Evolutionary conservation across 2,797 vertebrate species (phyloP), one percentile per base, ranked within the genome.

Genomic region (Austrolebias charrua): DNA sequence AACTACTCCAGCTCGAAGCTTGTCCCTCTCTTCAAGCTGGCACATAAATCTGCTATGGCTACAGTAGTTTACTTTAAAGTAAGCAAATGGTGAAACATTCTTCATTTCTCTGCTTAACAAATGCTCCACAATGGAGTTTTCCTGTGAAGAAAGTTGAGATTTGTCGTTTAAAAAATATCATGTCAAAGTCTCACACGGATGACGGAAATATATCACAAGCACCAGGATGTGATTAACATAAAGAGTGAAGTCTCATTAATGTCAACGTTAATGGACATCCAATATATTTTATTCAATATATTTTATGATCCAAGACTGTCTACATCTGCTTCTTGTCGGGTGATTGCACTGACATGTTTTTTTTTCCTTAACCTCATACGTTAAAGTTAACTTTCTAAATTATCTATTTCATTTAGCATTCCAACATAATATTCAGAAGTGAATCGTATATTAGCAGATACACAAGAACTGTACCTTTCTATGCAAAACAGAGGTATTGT

Each of bases 1-100:
- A 88, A 79, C 56, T 10, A 65, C 48, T 69, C 80, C 59, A 75
- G 63, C 75, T 84, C 57, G 71, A 79, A 76, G 75, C 64, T 48
- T 64, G 71, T 78, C 74, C 66, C 75, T 58, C 73, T 58, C 44
- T 71, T 63, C 59, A 64, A 76, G 50, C 63, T 48, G 42, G 47
- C 48, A 19, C 60, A 69, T 78, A 79, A 80, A 85, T 78, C 68
- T 59, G 50, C 61, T 71, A 79, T 6, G 3, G 50, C 40, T 63
- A n/a, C n/a, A n/a, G n/a, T n/a, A 60, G 35, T 70, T 73, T 40
- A 20, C 52, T 16, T 14, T 52, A 16, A 65, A 58, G 47, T 29
- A 49, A 55, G 55, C 54, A 71, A 71, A 79, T 64, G 55, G 68
- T 46, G 24, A 38, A 47, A 18, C 54, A 63, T 67, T 73, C 59